Conservation (phyloP, 2,888 invertebrate genomes). For the Helobdella robusta region DNA sequence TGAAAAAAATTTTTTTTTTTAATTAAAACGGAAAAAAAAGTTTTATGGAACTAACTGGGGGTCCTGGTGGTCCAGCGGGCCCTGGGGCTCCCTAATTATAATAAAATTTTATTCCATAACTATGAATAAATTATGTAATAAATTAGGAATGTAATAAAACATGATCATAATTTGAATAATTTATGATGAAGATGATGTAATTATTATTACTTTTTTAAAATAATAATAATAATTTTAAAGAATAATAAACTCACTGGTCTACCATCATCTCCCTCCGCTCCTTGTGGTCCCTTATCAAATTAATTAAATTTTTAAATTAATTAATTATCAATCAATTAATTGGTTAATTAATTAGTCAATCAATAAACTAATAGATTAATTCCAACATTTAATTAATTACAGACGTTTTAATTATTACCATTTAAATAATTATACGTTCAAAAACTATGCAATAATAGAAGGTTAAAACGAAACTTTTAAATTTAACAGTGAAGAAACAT, state of each 20-base stretch:
- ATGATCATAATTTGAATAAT: not conserved
- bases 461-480: not conserved
- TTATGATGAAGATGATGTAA: not conserved
- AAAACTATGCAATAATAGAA: not conserved
- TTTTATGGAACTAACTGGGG: conserved; percentile 28
- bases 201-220: not conserved
- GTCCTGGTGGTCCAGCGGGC: conserved; percentile 30
- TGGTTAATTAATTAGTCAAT: too few relatives aligned
- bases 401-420: too few relatives aligned
- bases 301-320: not conserved
- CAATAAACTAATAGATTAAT: too few relatives aligned
- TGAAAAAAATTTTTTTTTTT: too few relatives aligned
- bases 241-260: conserved; percentile 21
- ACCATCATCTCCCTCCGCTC: conserved; percentile 23
- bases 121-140: not conserved
- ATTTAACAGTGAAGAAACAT: not conserved
- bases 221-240: not conserved
- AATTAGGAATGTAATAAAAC: not conserved
- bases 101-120: not conserved
- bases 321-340: too few relatives aligned
- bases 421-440: too few relatives aligned
- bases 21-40: too few relatives aligned
- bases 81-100: conserved; percentile 30
- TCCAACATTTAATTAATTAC: too few relatives aligned
- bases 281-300: conserved; percentile 12